A percentile compares a stretch with the other conserved stretches of the same genome.
Conservation (phyloP, 64 coral and sea anemone genomes). For the Orbicella faveolata region DNA sequence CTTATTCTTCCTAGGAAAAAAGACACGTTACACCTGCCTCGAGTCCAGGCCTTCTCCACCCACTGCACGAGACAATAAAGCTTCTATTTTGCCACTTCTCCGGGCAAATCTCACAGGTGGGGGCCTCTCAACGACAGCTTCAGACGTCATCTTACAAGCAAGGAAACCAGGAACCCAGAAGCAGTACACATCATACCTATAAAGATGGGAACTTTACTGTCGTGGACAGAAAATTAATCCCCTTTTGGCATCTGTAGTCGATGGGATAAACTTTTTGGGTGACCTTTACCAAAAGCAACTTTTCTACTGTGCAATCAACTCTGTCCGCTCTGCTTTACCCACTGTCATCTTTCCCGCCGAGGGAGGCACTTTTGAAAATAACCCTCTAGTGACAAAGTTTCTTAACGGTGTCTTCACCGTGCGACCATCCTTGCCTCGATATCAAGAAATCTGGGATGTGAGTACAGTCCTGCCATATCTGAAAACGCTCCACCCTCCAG, state of each 20-base stretch:
- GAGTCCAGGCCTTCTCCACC: no score
- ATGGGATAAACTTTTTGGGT: no score
- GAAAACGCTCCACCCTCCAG: not conserved
- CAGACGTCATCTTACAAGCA: conserved; percentile 28
- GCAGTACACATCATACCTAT: conserved; percentile 23
- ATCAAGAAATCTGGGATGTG: conserved; percentile 33
- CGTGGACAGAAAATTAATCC: no score
- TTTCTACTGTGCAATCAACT: no score
- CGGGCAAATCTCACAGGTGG: conserved; percentile 11
- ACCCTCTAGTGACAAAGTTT: no score
- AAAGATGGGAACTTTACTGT: no score
- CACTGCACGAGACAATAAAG: not conserved
- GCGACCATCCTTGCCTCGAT: not conserved
- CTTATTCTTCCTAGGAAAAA: conserved; percentile 31
- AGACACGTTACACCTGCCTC: conserved; percentile 10
- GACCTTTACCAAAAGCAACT: no score
- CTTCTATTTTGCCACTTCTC: conserved; percentile 38
- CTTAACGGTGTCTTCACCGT: no score
- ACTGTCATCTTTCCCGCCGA: no score
- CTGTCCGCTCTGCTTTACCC: no score
- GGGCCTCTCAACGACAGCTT: conserved; percentile 32
- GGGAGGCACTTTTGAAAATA: no score
- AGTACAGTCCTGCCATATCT: not conserved
- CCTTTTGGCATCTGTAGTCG: no score
- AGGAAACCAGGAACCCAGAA: conserved; percentile 25